Evolutionary conservation across 2,113 vertebrate species (phyloP).

Genomic region (Corynorhinus townsendii): DNA sequence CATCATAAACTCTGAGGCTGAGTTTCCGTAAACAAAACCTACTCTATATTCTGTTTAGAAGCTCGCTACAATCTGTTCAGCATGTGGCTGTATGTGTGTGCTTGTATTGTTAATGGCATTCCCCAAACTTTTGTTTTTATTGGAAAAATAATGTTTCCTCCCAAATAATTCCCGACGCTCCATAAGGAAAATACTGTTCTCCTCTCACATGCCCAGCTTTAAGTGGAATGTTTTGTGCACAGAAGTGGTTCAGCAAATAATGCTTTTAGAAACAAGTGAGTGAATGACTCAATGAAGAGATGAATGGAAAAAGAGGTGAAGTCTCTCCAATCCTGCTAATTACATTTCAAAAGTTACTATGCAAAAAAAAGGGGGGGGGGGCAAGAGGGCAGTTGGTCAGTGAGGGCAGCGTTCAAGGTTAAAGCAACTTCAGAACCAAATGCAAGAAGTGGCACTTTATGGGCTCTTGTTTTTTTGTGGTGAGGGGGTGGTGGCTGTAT

Average conservation of each 20-base stretch:
- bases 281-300: background rate
- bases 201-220: background rate
- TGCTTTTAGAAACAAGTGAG: background rate
- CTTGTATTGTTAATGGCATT: background rate
- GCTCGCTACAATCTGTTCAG: background rate
- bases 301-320: background rate
- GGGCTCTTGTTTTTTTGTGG: background rate
- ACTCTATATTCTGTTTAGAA: conserved; percentile 10
- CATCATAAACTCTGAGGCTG: background rate
- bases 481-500: too few species aligned
- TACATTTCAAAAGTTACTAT: background rate
- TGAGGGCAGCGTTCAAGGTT: background rate
- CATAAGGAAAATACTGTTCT: background rate
- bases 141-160: background rate
- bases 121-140: background rate
- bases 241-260: background rate
- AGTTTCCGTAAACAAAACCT: conserved; percentile 21
- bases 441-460: background rate
- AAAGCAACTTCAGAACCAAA: background rate
- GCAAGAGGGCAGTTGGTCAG: background rate
- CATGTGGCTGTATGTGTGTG: background rate
- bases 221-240: background rate
- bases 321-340: background rate
- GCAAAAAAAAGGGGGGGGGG: background rate
- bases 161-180: background rate